Conservation (phyloP, 2,888 invertebrate species). For the Phyto melanocephala region DNA sequence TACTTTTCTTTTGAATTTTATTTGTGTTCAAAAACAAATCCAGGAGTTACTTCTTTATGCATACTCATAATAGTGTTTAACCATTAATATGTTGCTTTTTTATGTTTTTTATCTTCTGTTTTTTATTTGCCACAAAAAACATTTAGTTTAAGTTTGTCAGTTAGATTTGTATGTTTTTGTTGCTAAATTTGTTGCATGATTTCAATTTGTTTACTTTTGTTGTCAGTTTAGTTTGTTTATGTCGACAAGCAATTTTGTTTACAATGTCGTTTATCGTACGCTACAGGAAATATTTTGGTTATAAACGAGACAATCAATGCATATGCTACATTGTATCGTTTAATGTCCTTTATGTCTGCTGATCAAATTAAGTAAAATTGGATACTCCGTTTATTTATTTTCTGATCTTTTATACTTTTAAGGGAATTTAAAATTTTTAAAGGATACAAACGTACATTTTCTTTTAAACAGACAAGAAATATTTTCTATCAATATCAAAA, state of each 20-base stretch:
- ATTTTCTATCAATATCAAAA: too few species aligned
- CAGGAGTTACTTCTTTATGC: background rate
- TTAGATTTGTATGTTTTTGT: constrained; percentile 13
- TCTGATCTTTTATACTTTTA: too few species aligned
- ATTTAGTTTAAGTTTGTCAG: constrained; percentile 24
- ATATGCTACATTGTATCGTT: too few species aligned
- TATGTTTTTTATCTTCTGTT: background rate
- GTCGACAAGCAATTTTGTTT: constrained; percentile 47
- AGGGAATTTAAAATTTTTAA: too few species aligned
- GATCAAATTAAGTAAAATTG: too few species aligned
- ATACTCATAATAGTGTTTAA: constrained; percentile 8
- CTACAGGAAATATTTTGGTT: background rate
- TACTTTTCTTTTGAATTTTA: constrained; percentile 2
- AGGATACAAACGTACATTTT: too few species aligned
- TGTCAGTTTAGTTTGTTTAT: constrained; percentile 40
- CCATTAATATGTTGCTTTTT: constrained; percentile 29
- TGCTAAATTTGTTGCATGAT: constrained; percentile 55
- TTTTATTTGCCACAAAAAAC: background rate
- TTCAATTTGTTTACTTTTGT: constrained; percentile 55
- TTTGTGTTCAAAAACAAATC: constrained; percentile 2
- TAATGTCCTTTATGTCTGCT: too few species aligned
- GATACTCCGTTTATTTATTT: too few species aligned
- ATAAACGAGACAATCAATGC: too few species aligned
- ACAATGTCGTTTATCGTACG: constrained; percentile 13
- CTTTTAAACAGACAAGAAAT: too few species aligned